Evolutionary conservation across 2,113 vertebrate species (phyloP).

Genomic region (Mugil cephalus): DNA sequence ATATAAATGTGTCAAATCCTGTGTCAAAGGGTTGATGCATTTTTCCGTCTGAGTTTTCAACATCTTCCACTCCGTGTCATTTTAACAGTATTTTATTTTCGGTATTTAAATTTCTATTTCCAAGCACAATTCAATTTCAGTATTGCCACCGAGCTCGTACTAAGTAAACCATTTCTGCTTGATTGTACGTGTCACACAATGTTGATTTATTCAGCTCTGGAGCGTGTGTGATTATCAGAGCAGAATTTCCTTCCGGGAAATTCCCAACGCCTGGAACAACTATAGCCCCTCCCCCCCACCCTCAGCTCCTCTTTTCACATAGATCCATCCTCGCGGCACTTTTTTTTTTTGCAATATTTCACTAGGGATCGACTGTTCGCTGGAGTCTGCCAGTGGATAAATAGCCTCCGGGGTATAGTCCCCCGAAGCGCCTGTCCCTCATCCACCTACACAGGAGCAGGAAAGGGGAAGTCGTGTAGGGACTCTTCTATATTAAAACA

Average conservation of each 20-base stretch:
- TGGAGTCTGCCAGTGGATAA: constrained; percentile 42
- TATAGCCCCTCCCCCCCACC: background rate
- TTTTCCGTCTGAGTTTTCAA: constrained; percentile 2
- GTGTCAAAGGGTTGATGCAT: constrained; percentile 25
- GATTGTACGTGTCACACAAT: constrained; percentile 37
- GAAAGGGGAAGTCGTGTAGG: background rate
- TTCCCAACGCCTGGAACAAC: constrained; percentile 21
- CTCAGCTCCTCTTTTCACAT: constrained; percentile 14
- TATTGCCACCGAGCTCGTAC: background rate
- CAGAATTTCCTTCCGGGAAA: constrained; percentile 38
- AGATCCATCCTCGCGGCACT: constrained; percentile 26
- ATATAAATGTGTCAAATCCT: constrained; percentile 47
- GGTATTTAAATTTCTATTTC: background rate
- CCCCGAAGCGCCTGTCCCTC: constrained; percentile 10
- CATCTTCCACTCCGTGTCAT: background rate
- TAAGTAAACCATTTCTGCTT: constrained; percentile 36
- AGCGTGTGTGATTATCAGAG: constrained; percentile 41
- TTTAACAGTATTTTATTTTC: constrained; percentile 31
- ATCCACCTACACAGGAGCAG: background rate
- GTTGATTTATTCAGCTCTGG: constrained; percentile 49
- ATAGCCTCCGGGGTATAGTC: constrained; percentile 49
- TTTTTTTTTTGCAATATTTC: constrained; percentile 43
- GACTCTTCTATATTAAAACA: constrained; percentile 24
- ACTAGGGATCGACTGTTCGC: constrained; percentile 41
- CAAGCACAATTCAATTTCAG: constrained; percentile 10